Evolutionary conservation across 2,888 invertebrate species (phyloP).

Genomic region (Yponomeuta evonymella): DNA sequence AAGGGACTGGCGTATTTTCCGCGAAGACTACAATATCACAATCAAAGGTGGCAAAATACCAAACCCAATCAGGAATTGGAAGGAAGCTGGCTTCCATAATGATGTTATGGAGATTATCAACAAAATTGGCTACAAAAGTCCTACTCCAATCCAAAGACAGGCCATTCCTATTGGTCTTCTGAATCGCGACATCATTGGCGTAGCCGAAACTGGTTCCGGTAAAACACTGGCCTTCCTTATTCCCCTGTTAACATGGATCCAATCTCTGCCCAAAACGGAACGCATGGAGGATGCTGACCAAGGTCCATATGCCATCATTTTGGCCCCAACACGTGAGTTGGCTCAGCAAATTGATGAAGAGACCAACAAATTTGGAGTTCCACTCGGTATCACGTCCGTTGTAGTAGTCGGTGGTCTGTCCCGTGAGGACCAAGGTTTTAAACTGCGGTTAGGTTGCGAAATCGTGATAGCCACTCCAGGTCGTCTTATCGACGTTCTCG

Average conservation of each 20-base stretch:
- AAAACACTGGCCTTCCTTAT: slow-evolving; percentile 99
- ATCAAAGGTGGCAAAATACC: slow-evolving; percentile 98
- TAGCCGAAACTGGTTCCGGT: slow-evolving; percentile 99
- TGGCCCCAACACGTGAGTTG: slow-evolving; percentile 99
- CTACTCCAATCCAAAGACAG: slow-evolving; percentile 99
- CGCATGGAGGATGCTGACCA: slow-evolving; percentile 92
- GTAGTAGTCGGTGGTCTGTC: slow-evolving; percentile 99
- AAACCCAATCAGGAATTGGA: slow-evolving; percentile 96
- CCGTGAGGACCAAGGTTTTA: slow-evolving; percentile 98
- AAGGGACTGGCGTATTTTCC: slow-evolving; percentile 99
- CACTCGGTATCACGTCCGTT: slow-evolving; percentile 93
- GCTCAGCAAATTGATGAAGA: slow-evolving; percentile 99
- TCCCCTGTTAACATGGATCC: slow-evolving; percentile 98
- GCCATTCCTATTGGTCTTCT: slow-evolving; percentile 98
- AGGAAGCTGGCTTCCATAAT: slow-evolving; percentile 91
- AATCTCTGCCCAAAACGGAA: slow-evolving; percentile 96
- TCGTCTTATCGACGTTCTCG: slow-evolving; percentile 98
- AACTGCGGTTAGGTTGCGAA: slow-evolving; percentile 97
- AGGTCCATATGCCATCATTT: slow-evolving; percentile 98
- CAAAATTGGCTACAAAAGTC: slow-evolving; percentile 96
- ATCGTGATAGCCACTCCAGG: slow-evolving; percentile 99
- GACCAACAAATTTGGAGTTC: slow-evolving; percentile 96
- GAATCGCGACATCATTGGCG: slow-evolving; percentile 98
- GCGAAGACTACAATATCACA: slow-evolving; percentile 99
- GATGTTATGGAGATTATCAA: slow-evolving; percentile 96